Evolutionary conservation across 2,113 vertebrate species (phyloP).

Genomic region (Rhabdornis inornatus): DNA sequence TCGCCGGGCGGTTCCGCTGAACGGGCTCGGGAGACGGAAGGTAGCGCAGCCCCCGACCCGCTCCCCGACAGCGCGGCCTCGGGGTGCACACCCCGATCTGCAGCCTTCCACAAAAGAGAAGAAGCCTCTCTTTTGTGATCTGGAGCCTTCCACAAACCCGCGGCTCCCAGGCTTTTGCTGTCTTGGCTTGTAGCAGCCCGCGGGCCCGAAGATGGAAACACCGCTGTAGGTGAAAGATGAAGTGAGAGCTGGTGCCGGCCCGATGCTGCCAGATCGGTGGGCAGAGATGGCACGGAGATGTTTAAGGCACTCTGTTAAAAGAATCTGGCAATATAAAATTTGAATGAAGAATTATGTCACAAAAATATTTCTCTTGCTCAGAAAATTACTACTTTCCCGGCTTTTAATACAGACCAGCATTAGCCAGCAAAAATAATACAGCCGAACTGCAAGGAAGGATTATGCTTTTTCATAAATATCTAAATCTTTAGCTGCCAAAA

Average conservation of each 20-base stretch:
- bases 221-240: background rate
- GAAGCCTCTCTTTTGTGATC: no score
- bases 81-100: rapidly evolving
- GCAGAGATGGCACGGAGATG: background rate
- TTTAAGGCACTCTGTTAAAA: background rate
- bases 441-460: background rate
- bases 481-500: background rate
- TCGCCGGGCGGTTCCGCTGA: rapidly evolving
- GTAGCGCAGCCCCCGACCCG: no score
- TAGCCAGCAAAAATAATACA: background rate
- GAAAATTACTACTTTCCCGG: background rate
- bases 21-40: rapidly evolving
- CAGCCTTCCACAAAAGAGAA: background rate
- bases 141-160: background rate
- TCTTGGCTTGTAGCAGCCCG: background rate
- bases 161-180: background rate
- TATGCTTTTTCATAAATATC: background rate
- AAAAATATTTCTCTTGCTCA: background rate
- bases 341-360: background rate
- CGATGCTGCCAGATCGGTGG: background rate
- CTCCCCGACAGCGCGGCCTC: no score
- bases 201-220: background rate
- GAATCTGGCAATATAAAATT: background rate
- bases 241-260: background rate
- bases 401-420: background rate